Base-by-base conservation (phyloP, 2,113 vertebrate species). In the Buteo buteo region DNA sequence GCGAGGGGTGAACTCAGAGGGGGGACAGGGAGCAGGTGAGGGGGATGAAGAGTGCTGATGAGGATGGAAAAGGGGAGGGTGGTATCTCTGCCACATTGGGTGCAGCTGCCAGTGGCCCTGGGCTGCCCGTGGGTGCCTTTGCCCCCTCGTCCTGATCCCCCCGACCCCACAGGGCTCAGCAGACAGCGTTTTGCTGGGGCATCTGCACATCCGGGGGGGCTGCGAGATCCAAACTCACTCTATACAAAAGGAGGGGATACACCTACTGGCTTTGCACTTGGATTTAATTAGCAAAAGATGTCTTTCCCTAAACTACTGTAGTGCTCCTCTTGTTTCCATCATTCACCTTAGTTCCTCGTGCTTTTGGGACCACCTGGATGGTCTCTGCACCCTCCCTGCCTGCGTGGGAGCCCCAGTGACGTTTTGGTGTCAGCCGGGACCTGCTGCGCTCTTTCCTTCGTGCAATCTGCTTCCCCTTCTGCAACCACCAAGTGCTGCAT, bases 361-460 rank as follows among this genome's bases (percentile, higher is more conserved):
- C 31, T 83, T 83, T 88, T 47, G 18, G 44, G 59, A 47, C 26
- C 18, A 7, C 3, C 1, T 28, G 54, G 58, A 16, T 55, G 34
- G 14, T 29, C 80, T 40, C 54, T 88, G 25, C 20, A 59, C 1
- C 16, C 29, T 25, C 26, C 16, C 10, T 2, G 16, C 26, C 79
- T 49, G 11, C 0, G 1, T 49, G 82, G 66, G 40, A 85, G 3
- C 34, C 20, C 29, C 42, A 28, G 54, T 31, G 82, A 49, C 1
- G 5, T 36, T 57, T 66, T 1, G 3, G 26, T 18, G 47, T 54
- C 36, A 67, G 58, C 34, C 45, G 11, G 79, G 54, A 91, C 13
- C 28, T 29, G 21, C n/a, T 22, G 7, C 0, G 1, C 8, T 25
- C n/a, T 50, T 82, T 50, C 57, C 49, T 55, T 24, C 0, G 0